Evolutionary conservation across 2,888 invertebrate genomes (phyloP), one percentile per base, ranked within the genome.

Genomic region (Brachyptera putata): DNA sequence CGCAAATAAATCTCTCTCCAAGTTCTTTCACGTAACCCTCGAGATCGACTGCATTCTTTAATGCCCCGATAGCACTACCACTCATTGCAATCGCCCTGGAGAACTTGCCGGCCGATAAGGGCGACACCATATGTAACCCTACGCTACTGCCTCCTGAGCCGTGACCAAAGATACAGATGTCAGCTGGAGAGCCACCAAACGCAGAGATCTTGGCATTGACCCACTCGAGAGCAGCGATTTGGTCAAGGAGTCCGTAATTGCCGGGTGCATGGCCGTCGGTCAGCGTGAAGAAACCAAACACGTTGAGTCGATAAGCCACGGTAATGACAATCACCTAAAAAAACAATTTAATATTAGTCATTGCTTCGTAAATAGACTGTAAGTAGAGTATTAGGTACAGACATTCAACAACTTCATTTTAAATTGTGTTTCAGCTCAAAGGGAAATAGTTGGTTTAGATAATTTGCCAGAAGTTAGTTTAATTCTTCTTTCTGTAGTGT

Each of bases 211-310:
- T 89, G 64, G 80, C 82, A 68, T 86, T 85, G 0, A 91, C 82
- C 91, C 91, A 91, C 67, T 80, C 80, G 58, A 91, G 74, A 0
- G 89, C 85, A 0, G 90, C 91, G 24, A 88, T 84, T 75, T 91
- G 91, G 69, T 91, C 91, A 76, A 89, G 79, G 64, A 91, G 76
- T 0, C 91, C 91, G 66, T 82, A 89, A 72, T 91, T 91, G 1
- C 91, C 91, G 0, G 87, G 79, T 3, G 89, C 84, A 72, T 87
- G 87, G 4, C 84, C 83, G 70, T 91, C 90, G 67, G 84, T 79
- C 4, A 89, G 86, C 14, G 89, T 86, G 70, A 91, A 85, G 71
- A 91, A 91, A n/a, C 91, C 91, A 67, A 91, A 84, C 64, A 91
- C 87, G 72, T 86, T 89, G 49, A 91, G 75, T 5, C 91, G 83